A percentile compares a stretch with the other conserved stretches of the same genome.
These are phyloP conservation scores for Hepsetus odoe DNA, from an alignment of 2,113 vertebrate genomes.

Conservation along the genomic window DNA sequence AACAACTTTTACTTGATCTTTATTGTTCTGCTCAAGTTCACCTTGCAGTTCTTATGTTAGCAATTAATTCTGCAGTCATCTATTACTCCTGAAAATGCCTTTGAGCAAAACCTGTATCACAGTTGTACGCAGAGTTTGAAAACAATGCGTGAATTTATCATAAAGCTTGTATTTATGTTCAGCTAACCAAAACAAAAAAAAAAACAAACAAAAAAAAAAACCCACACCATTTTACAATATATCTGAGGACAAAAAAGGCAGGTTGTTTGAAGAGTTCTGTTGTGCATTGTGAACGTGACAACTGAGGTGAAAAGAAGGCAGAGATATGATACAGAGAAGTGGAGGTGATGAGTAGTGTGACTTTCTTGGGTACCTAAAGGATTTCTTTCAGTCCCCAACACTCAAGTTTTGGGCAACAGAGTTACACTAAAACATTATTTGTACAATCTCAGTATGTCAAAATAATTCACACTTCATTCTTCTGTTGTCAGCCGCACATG, in stretches of 20 bases:
- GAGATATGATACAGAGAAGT: constrained; percentile 36
- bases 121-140: constrained; percentile 80
- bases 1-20: constrained; percentile 44
- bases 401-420: constrained; percentile 75
- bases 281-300: constrained; percentile 73
- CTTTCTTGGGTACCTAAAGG: constrained; percentile 67
- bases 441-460: constrained; percentile 33
- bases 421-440: constrained; percentile 35
- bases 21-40: constrained; percentile 56
- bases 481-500: constrained; percentile 9
- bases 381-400: constrained; percentile 77
- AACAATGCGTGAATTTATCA: constrained; percentile 65
- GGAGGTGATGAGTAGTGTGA: constrained; percentile 77
- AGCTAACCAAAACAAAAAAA: constrained; percentile 69
- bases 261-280: constrained; percentile 77
- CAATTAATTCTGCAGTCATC: constrained; percentile 43
- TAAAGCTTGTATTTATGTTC: constrained; percentile 66
- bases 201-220: constrained; percentile 59
- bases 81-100: constrained; percentile 62
- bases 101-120: constrained; percentile 84
- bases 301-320: constrained; percentile 24
- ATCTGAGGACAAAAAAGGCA: constrained; percentile 77
- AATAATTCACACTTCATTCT: constrained; percentile 16
- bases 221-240: constrained; percentile 80
- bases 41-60: constrained; percentile 41